Percentiles rank a stretch among this genome's conserved stretches.
Evolutionary conservation across 2,797 vertebrate genomes (phyloP).

Genomic region (Hemitrygon akajei): DNA sequence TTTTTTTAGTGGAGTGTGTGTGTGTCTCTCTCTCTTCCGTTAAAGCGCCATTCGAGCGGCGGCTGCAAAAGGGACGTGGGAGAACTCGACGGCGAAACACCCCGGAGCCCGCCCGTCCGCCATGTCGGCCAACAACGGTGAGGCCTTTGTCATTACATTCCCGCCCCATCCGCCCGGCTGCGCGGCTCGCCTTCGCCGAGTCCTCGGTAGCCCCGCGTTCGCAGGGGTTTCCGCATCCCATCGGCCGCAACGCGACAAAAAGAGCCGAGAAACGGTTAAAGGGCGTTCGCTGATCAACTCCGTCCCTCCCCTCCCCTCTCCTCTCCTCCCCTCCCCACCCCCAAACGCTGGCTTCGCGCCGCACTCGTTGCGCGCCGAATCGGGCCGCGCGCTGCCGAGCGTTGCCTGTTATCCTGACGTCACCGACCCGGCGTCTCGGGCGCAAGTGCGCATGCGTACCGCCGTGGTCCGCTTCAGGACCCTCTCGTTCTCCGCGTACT

Average conservation of each 20-base stretch:
- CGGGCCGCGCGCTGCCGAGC: neutral
- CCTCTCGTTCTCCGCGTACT: too few species aligned
- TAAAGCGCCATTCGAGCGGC: constrained; percentile 30
- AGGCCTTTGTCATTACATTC: neutral
- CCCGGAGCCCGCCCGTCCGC: neutral
- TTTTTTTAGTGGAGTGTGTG: neutral
- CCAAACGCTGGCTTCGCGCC: neutral
- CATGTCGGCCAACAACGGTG: neutral
- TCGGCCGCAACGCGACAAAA: neutral
- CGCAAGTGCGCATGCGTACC: neutral
- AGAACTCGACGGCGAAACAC: neutral
- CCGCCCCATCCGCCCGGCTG: too few species aligned
- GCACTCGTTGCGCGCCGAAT: neutral
- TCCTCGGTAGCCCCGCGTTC: too few species aligned
- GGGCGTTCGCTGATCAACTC: neutral
- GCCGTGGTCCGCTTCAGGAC: too few species aligned
- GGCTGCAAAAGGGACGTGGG: neutral
- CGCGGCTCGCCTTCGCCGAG: too few species aligned
- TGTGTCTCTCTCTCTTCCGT: constrained; percentile 2
- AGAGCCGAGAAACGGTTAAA: constrained; percentile 24
- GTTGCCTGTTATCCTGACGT: constrained; percentile 25
- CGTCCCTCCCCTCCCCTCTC: too few species aligned
- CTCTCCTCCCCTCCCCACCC: too few species aligned
- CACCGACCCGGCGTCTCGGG: neutral
- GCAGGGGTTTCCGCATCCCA: too few species aligned